phyloP scores from a whole-genome alignment of 2,888 invertebrate genomes.

The Aquatica leii region DNA sequence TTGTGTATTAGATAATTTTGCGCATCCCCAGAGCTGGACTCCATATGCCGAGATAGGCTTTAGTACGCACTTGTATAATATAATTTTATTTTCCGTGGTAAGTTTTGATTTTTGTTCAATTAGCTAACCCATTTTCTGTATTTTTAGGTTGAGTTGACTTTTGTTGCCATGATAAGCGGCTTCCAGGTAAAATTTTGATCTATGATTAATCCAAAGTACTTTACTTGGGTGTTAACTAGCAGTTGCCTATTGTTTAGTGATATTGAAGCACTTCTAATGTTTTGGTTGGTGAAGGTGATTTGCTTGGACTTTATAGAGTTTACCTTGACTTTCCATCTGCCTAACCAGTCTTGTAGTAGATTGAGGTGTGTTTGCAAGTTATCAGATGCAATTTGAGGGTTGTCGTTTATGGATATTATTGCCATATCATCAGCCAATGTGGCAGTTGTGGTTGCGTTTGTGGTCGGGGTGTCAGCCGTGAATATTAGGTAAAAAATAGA shows the following conservation, averaged over 20 bases:
- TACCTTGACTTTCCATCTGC: constrained; percentile 33
- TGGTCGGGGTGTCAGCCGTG: too few species aligned
- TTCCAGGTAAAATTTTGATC: constrained; percentile 27
- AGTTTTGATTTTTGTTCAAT: constrained; percentile 16
- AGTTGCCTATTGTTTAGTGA: constrained; percentile 11
- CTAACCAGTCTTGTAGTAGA: constrained; percentile 27
- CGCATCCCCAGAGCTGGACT: constrained; percentile 5
- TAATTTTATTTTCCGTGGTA: constrained; percentile 14
- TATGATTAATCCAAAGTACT: constrained; percentile 20
- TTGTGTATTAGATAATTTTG: neutral
- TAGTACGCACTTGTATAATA: constrained; percentile 11
- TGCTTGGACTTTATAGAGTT: constrained; percentile 35
- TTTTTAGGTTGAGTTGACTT: constrained; percentile 15
- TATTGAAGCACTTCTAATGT: constrained; percentile 21
- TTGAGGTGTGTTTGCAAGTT: too few species aligned
- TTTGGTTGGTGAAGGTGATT: constrained; percentile 38
- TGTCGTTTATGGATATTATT: too few species aligned
- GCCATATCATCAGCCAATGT: too few species aligned
- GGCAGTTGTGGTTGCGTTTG: too few species aligned
- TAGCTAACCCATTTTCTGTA: too few species aligned
- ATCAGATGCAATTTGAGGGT: too few species aligned
- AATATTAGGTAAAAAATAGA: constrained; percentile 29
- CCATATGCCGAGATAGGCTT: neutral
- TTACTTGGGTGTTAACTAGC: constrained; percentile 11
- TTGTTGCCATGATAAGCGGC: constrained; percentile 15